These are phyloP conservation scores for Nomada lathburiana DNA, from an alignment of 2,888 invertebrate species.

Conservation along the genomic window DNA sequence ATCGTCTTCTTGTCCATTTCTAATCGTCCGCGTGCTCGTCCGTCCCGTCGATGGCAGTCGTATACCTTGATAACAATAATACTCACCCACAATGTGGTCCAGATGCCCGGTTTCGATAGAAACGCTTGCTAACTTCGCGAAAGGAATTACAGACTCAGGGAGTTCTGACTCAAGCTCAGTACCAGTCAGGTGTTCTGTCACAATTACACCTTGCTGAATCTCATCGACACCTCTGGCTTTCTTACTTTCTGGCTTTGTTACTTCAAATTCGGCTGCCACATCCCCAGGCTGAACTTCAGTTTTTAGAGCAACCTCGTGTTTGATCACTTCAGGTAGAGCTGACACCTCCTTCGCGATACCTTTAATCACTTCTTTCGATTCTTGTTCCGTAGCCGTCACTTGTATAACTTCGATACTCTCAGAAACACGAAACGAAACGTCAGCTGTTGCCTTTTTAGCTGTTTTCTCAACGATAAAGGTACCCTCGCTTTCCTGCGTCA, in stretches of 20 bases:
- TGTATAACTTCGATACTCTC: constrained; percentile 83
- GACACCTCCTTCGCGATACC: constrained; percentile 84
- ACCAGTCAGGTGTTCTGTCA: constrained; percentile 85
- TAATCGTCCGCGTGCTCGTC: constrained; percentile 47
- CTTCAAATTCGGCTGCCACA: constrained; percentile 73
- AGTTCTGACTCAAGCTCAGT: constrained; percentile 85
- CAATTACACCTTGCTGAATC: constrained; percentile 84
- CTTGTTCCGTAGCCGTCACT: constrained; percentile 81
- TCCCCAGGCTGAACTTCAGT: constrained; percentile 79
- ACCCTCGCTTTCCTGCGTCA: constrained; percentile 78
- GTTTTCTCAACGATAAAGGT: constrained; percentile 65
- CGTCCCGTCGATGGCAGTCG: constrained; percentile 53
- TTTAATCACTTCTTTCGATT: constrained; percentile 81
- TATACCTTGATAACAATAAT: constrained; percentile 65
- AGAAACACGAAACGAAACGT: constrained; percentile 76
- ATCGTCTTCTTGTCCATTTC: constrained; percentile 40
- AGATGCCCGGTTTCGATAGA: constrained; percentile 80
- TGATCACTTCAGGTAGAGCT: constrained; percentile 84
- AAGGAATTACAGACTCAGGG: constrained; percentile 82
- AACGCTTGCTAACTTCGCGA: constrained; percentile 83
- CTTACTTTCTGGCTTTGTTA: constrained; percentile 76
- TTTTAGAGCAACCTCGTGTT: constrained; percentile 83
- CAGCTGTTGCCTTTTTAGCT: constrained; percentile 71
- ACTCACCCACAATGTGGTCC: constrained; percentile 79
- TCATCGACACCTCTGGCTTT: constrained; percentile 78